A percentile compares a stretch with the other conserved stretches of the same genome.
These are phyloP conservation scores for Lasiurus borealis DNA, from an alignment of 2,113 vertebrate genomes.

Conservation along the genomic window DNA sequence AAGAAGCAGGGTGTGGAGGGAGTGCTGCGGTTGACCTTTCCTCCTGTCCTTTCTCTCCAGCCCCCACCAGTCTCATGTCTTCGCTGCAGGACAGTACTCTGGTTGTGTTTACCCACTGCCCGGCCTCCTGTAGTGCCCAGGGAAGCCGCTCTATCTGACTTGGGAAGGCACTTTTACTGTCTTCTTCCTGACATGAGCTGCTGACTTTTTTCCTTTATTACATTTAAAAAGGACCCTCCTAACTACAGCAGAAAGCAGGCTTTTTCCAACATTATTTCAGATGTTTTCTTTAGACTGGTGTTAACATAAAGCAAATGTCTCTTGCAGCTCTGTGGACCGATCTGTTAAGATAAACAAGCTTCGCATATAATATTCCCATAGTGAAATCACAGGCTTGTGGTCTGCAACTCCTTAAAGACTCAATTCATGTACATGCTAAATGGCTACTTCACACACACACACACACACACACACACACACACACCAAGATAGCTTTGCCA, in stretches of 20 bases:
- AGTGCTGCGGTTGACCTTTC: conserved; percentile 47
- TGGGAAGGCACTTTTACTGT: conserved; percentile 50
- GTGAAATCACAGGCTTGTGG: conserved; percentile 82
- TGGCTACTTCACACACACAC: conserved; percentile 71
- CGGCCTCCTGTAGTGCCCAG: neutral
- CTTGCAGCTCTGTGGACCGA: conserved; percentile 81
- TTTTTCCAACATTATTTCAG: conserved; percentile 80
- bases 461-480: neutral
- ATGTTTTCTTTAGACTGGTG: conserved; percentile 82
- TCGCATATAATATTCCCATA: conserved; percentile 83
- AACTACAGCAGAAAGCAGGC: conserved; percentile 65
- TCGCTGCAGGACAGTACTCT: neutral
- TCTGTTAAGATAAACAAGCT: conserved; percentile 85
- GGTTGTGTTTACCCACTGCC: neutral
- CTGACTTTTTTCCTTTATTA: conserved; percentile 66
- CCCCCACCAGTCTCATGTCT: neutral
- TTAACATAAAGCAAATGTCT: conserved; percentile 84
- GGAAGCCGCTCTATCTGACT: neutral
- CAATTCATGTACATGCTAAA: conserved; percentile 84
- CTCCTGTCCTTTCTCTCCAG: conserved; percentile 44
- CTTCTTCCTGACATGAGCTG: conserved; percentile 28
- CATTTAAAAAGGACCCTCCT: conserved; percentile 68
- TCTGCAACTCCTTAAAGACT: conserved; percentile 82
- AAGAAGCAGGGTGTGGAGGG: conserved; percentile 63
- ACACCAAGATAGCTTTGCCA: conserved; percentile 85